A percentile compares a stretch with the other conserved stretches of the same genome.
These are phyloP conservation scores for Epinephelus cyanopodus DNA, from an alignment of 2,113 vertebrate genomes.

Conservation along the genomic window DNA sequence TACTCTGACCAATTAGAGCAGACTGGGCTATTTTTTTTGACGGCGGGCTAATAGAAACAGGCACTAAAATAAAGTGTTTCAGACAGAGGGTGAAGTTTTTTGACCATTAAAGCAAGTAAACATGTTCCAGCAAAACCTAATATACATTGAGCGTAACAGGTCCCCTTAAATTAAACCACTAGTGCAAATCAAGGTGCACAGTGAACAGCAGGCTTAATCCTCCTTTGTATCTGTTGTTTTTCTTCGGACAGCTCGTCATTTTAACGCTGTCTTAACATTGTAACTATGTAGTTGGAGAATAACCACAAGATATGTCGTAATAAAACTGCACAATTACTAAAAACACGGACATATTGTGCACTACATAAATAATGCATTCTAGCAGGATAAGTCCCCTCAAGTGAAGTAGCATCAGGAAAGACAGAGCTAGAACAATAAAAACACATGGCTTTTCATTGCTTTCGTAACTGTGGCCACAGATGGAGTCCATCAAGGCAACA, in stretches of 20 bases:
- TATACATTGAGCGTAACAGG: too few relatives aligned
- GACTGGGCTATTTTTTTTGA: too few relatives aligned
- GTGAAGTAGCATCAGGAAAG: not conserved
- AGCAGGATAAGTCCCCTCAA: not conserved
- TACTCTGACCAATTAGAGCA: too few relatives aligned
- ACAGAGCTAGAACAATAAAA: not conserved
- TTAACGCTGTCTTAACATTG: not conserved
- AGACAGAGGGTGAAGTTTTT: too few relatives aligned
- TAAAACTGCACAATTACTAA: not conserved
- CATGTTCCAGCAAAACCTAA: too few relatives aligned
- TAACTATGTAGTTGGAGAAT: not conserved
- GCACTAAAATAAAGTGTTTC: too few relatives aligned
- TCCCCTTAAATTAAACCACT: not conserved
- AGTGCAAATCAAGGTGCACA: not conserved
- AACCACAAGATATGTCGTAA: not conserved
- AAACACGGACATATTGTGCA: not conserved
- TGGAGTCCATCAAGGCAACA: conserved; percentile 7
- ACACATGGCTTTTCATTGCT: not conserved
- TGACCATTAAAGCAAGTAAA: too few relatives aligned
- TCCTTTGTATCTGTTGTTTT: not conserved
- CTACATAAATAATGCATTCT: not conserved
- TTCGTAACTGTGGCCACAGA: not conserved
- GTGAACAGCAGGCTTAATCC: not conserved
- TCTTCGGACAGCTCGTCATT: not conserved
- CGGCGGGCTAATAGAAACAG: too few relatives aligned